These are phyloP conservation scores for Cyclura pinguis DNA, from an alignment of 2,797 vertebrate genomes.

Conservation along the genomic window DNA sequence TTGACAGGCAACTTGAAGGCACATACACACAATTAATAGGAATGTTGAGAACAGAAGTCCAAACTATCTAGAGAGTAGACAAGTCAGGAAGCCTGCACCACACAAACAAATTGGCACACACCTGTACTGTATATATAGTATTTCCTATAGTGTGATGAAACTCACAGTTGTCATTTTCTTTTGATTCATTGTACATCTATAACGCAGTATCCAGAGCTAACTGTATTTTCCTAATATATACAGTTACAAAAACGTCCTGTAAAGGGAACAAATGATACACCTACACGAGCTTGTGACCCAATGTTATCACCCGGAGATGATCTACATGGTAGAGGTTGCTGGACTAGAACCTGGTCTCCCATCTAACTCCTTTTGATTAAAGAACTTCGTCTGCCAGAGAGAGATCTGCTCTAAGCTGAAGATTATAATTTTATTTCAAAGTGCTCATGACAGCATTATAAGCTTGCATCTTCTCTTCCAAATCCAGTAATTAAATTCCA, in stretches of 20 bases:
- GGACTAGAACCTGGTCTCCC: too few species aligned
- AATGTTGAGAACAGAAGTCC: too few species aligned
- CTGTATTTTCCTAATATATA: background rate
- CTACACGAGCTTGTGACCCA: background rate
- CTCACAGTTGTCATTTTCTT: background rate
- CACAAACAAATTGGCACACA: background rate
- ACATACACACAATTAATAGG: too few species aligned
- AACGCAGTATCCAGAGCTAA: background rate
- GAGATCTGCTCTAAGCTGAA: conserved; percentile 10
- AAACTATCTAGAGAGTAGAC: too few species aligned
- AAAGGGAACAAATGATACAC: background rate
- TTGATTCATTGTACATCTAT: background rate
- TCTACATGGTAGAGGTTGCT: rapidly evolving
- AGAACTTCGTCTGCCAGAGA: conserved; percentile 19
- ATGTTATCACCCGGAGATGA: background rate
- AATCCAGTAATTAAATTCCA: conserved; percentile 75
- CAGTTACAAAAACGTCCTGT: background rate
- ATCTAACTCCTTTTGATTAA: background rate
- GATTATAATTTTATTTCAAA: conserved; percentile 74
- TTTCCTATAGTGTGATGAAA: background rate
- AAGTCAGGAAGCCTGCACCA: background rate
- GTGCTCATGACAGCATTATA: conserved; percentile 67
- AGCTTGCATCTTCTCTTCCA: conserved; percentile 67
- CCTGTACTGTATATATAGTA: background rate
- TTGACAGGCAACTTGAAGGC: too few species aligned